Evolutionary conservation across 92 coral and sea anemone genomes (phyloP).

Genomic region (Epizoanthus scotinus): DNA sequence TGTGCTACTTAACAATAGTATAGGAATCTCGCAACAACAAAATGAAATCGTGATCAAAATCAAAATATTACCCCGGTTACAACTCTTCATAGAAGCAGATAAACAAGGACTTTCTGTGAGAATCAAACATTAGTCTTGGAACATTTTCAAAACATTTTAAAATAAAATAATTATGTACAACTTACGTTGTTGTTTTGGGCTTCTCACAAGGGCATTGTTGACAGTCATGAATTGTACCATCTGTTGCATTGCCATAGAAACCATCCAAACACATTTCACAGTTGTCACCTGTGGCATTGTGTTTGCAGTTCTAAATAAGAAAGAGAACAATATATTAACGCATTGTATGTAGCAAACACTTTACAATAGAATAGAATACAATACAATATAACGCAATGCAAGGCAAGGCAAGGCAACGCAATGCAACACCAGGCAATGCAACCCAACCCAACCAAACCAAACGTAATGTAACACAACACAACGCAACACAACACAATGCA

Average conservation of each 20-base stretch:
- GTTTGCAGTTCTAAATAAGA: constrained; percentile 79
- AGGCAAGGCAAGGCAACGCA: background rate
- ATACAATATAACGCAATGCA: background rate
- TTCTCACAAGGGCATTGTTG: constrained; percentile 84
- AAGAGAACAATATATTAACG: background rate
- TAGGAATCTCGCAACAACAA: too few relatives aligned
- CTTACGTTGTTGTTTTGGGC: constrained; percentile 94
- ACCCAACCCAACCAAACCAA: background rate
- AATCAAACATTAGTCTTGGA: background rate
- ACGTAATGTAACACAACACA: background rate
- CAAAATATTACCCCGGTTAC: too few relatives aligned
- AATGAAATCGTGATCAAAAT: too few relatives aligned
- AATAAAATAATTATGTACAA: background rate
- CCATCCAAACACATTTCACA: constrained; percentile 89
- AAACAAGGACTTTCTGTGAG: too few relatives aligned
- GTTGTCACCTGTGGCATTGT: constrained; percentile 91
- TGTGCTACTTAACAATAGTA: too few relatives aligned
- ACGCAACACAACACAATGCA: background rate
- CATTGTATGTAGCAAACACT: too few relatives aligned
- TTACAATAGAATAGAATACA: background rate
- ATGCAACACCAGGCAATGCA: background rate
- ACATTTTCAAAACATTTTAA: background rate
- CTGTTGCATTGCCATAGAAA: constrained; percentile 97
- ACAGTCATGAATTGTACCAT: constrained; percentile 92
- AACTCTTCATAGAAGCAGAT: too few relatives aligned